Percentiles rank a stretch among this genome's conserved stretches.
Conservation (phyloP, 2,888 invertebrate species). For the Crossocerus cetratus region DNA sequence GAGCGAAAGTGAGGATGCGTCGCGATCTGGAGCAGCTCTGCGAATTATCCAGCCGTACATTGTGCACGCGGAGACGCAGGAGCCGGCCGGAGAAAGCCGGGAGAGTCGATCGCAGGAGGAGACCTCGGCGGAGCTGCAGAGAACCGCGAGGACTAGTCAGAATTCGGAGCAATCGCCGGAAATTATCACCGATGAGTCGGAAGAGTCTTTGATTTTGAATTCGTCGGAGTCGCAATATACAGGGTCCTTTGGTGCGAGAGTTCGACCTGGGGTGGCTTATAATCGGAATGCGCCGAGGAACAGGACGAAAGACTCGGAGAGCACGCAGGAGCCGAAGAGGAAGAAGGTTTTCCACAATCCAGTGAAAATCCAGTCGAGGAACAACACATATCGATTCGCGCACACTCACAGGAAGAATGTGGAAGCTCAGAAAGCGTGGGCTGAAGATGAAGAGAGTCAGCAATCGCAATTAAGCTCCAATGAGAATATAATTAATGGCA, state of each 20-base stretch:
- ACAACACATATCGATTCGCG: not conserved
- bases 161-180: not conserved
- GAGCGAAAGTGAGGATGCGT: constrained; percentile 9
- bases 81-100: not conserved
- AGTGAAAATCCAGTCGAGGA: not conserved
- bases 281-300: not conserved
- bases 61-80: not conserved
- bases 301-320: not conserved
- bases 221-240: not conserved
- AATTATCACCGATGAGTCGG: too few species aligned
- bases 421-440: too few species aligned
- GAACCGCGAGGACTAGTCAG: not conserved
- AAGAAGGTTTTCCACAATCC: not conserved
- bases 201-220: too few species aligned
- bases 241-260: not conserved
- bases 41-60: constrained; percentile 38
- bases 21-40: constrained; percentile 8
- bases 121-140: not conserved
- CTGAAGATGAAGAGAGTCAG: not conserved
- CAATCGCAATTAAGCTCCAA: too few species aligned
- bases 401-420: not conserved
- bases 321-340: too few species aligned
- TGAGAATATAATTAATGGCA: too few species aligned
- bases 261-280: not conserved
- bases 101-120: not conserved